Base-by-base conservation (phyloP, 2,113 vertebrate genomes). In the Rhinogobius similis region DNA sequence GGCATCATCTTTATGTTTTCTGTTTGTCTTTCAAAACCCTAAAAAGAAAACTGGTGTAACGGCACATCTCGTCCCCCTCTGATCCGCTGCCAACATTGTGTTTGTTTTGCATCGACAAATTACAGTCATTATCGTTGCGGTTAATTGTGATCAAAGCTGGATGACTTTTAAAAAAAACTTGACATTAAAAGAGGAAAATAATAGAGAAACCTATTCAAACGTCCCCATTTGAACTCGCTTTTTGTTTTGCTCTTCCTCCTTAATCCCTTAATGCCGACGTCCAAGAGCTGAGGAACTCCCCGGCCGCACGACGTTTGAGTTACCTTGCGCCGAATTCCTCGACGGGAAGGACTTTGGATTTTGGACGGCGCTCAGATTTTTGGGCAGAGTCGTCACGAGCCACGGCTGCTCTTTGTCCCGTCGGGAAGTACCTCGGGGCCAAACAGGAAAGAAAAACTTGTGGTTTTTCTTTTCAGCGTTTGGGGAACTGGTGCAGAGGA, bases 121-220 rank as follows among this genome's bases (percentile, higher is more conserved):
- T 58, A 61, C 21, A 39, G 3, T 29, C 43, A 27, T 39, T 55
- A 63, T 78, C 56, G 62, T 63, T 24, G 77, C 63, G 48, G 75
- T 89, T 82, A 38, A 58, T 1, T 18, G 27, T 75, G 89, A 90
- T 93, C 84, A 90, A 89, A 91, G 77, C 68, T 26, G 0, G 20
- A 62, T 21, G 48, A 39, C 68, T 73, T 76, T 72, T 67, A 77
- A 72, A 46, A 72, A 81, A 79, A 77, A 21, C 50, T 62, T 67
- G 46, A 75, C 65, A 75, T 78, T 3, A 38, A 61, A 61, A 36
- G 9, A 8, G 71, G 56, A 65, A n/a, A 84, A 82, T 83, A 73
- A 77, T 77, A 88, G 85, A 24, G 63, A 61, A 61, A 64, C 29
- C 5, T 1, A 72, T 29, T 6, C 56, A 10, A 29, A 36, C 27